A percentile compares a stretch with the other conserved stretches of the same genome.
Evolutionary conservation across 2,797 vertebrate genomes (phyloP).

Genomic region (Parambassis ranga): DNA sequence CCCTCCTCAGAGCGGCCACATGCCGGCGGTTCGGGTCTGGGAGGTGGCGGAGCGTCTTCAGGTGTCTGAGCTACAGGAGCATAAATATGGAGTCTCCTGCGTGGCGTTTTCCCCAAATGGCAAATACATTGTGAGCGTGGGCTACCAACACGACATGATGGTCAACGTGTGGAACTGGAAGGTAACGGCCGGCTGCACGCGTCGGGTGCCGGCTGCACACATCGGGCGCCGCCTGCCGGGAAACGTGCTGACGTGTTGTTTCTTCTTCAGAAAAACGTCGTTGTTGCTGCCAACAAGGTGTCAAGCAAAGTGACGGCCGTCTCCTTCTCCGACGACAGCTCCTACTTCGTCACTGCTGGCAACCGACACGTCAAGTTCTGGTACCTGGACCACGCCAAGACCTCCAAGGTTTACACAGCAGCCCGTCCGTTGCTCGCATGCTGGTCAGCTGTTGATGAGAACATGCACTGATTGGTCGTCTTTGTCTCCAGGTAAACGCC

Average conservation of each 20-base stretch:
- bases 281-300: constrained; percentile 96
- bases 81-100: constrained; percentile 94
- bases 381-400: constrained; percentile 96
- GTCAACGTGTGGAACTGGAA: constrained; percentile 99
- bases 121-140: constrained; percentile 96
- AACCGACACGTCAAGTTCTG: constrained; percentile 98
- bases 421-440: no score
- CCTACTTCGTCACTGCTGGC: constrained; percentile 96
- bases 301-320: constrained; percentile 96
- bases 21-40: constrained; percentile 96
- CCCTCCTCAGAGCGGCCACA: constrained; percentile 88
- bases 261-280: constrained; percentile 87
- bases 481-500: constrained; percentile 84
- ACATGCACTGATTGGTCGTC: neutral
- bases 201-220: no score
- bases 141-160: constrained; percentile 98
- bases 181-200: no score
- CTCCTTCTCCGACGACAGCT: constrained; percentile 95
- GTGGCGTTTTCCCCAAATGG: constrained; percentile 94
- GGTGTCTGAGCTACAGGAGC: constrained; percentile 92
- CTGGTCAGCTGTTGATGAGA: rapidly evolving
- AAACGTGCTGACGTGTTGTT: no score
- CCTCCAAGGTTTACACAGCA: constrained; percentile 87
- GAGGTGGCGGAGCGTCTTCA: constrained; percentile 86
- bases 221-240: no score